Percentiles rank a stretch among this genome's conserved stretches.
These are phyloP conservation scores for Acrobasis consociella DNA, from an alignment of 2,888 invertebrate species.

Conservation along the genomic window DNA sequence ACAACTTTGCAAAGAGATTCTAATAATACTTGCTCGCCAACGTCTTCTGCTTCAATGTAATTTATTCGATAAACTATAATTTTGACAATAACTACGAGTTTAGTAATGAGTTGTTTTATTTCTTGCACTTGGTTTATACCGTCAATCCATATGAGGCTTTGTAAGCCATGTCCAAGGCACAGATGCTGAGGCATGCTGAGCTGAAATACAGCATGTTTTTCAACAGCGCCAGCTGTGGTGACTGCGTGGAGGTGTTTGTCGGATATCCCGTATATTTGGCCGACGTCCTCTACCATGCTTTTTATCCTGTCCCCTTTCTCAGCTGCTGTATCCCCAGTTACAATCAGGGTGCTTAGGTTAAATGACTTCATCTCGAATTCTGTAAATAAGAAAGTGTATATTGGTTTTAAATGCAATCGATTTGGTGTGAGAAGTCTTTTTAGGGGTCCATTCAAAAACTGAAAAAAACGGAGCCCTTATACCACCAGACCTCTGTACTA, in stretches of 20 bases:
- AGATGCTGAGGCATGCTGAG: conserved; percentile 15
- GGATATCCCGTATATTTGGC: conserved; percentile 15
- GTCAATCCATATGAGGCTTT: conserved; percentile 24
- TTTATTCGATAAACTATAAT: conserved; percentile 13
- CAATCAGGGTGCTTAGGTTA: conserved; percentile 17
- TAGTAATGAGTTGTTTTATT: conserved; percentile 18
- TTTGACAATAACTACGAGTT: conserved; percentile 26
- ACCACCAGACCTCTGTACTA: too few relatives aligned
- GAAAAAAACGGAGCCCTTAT: too few relatives aligned
- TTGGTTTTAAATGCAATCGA: too few relatives aligned
- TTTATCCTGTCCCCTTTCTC: conserved; percentile 14
- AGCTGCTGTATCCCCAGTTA: conserved; percentile 16
- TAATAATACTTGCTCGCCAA: not conserved
- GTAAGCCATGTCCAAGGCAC: conserved; percentile 25
- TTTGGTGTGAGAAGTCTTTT: too few relatives aligned
- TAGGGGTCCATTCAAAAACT: too few relatives aligned
- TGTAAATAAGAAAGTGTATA: not conserved
- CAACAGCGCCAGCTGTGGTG: conserved; percentile 19
- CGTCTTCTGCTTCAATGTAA: conserved; percentile 18
- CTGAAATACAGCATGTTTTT: conserved; percentile 9
- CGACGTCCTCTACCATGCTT: not conserved
- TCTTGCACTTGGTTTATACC: conserved; percentile 23
- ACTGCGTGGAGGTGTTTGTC: conserved; percentile 21
- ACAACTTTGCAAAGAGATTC: not conserved
- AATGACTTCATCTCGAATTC: conserved; percentile 15